Conservation (phyloP, 2,113 vertebrate genomes). For the Microcebus murinus region DNA sequence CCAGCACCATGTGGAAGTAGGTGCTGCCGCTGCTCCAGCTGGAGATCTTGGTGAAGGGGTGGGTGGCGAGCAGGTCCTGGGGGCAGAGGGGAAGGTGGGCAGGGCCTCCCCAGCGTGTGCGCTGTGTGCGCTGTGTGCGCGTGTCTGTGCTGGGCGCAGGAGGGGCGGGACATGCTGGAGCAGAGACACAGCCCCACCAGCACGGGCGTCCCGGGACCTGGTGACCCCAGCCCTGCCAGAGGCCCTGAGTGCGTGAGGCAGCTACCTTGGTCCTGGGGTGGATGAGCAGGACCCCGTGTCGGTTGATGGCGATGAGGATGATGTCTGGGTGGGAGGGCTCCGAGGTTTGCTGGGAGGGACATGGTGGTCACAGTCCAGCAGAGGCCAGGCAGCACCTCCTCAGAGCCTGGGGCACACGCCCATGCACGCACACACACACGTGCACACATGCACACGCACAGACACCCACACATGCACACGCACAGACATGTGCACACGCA, state of each 20-base stretch:
- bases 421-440: neutral
- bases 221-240: neutral
- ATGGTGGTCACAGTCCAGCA: neutral
- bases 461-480: too few relatives aligned
- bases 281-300: conserved; percentile 92
- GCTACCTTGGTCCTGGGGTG: conserved; percentile 96
- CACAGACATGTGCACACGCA: too few relatives aligned
- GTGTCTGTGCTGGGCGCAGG: neutral
- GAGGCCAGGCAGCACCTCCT: neutral
- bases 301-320: conserved; percentile 95
- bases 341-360: conserved; percentile 92
- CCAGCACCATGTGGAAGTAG: conserved; percentile 97
- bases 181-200: accelerated
- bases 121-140: too few relatives aligned
- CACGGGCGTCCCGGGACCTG: accelerated
- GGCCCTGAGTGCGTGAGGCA: neutral
- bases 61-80: conserved; percentile 91
- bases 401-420: neutral
- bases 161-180: accelerated
- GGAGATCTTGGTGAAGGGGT: conserved; percentile 95
- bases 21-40: conserved; percentile 99
- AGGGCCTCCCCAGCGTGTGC: neutral
- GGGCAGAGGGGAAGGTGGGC: neutral
- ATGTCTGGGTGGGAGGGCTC: conserved; percentile 94
- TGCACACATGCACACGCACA: accelerated